A percentile compares a stretch with the other conserved stretches of the same genome.
These are phyloP conservation scores for Trichomalopsis sarcophagae DNA, from an alignment of 1,140 invertebrate genomes.

Conservation along the genomic window DNA sequence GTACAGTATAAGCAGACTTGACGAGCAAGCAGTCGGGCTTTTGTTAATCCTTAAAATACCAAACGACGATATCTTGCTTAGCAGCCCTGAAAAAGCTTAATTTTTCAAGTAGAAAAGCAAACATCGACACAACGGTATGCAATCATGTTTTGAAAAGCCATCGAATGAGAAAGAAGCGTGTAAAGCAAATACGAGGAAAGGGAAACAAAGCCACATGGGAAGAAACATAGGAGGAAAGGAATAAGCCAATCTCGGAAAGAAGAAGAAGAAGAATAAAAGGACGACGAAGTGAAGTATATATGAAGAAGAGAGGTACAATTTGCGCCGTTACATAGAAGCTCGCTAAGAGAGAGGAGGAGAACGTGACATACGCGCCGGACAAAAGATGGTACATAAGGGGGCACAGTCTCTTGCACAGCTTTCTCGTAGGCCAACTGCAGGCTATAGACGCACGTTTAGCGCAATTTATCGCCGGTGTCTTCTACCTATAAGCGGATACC, in stretches of 20 bases:
- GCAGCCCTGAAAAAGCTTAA: background rate
- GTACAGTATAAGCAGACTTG: too few species aligned
- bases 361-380: background rate
- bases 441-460: constrained; percentile 31
- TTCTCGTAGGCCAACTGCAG: background rate
- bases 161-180: background rate
- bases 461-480: constrained; percentile 45
- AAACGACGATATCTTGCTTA: background rate
- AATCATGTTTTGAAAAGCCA: background rate
- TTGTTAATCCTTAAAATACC: background rate
- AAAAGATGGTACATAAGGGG: constrained; percentile 9
- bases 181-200: constrained; percentile 13
- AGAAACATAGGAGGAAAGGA: background rate
- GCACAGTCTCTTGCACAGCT: background rate
- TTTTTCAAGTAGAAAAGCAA: background rate
- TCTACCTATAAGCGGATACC: constrained; percentile 47
- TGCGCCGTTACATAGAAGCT: constrained; percentile 41
- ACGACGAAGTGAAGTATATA: constrained; percentile 1
- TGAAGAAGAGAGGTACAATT: constrained; percentile 39
- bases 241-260: background rate
- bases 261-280: background rate
- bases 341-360: background rate
- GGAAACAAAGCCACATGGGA: constrained; percentile 13
- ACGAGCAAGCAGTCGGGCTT: too few species aligned
- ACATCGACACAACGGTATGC: background rate